These are phyloP conservation scores for Congeria kusceri DNA, from an alignment of 2,888 invertebrate species.

Conservation along the genomic window DNA sequence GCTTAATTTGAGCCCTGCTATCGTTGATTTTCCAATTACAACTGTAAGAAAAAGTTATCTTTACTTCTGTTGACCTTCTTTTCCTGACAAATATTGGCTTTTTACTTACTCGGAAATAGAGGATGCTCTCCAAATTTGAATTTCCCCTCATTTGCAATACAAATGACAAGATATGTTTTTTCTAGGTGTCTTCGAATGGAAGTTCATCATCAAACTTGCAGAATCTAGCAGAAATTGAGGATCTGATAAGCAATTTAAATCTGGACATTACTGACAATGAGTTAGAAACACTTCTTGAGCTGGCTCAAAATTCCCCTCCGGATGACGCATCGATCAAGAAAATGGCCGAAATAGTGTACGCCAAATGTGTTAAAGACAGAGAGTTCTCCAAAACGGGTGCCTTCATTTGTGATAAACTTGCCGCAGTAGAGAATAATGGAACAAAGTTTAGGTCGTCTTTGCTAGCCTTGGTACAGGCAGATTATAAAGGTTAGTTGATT, in stretches of 20 bases:
- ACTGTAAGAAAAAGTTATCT: no score
- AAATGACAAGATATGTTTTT: no score
- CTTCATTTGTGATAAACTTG: conserved; percentile 74
- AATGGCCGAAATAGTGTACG: conserved; percentile 66
- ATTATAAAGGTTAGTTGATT: conserved; percentile 75
- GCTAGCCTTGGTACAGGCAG: conserved; percentile 74
- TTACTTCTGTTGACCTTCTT: no score
- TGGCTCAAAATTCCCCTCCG: conserved; percentile 53
- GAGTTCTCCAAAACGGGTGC: conserved; percentile 76
- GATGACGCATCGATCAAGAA: conserved; percentile 60
- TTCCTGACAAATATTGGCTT: no score
- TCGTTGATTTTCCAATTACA: no score
- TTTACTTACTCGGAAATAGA: no score
- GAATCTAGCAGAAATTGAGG: conserved; percentile 53
- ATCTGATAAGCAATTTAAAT: conserved; percentile 58
- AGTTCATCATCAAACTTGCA: conserved; percentile 20
- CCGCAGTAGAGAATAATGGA: conserved; percentile 71
- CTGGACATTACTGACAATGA: conserved; percentile 67
- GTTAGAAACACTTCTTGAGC: conserved; percentile 59
- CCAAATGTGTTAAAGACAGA: conserved; percentile 69
- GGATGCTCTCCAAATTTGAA: no score
- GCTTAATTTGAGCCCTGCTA: no score
- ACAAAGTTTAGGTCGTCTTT: conserved; percentile 74
- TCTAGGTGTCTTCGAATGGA: no score
- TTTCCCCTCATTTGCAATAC: no score